Base-by-base conservation (phyloP, 2,113 vertebrate species). In the Stigmatopora argus region DNA sequence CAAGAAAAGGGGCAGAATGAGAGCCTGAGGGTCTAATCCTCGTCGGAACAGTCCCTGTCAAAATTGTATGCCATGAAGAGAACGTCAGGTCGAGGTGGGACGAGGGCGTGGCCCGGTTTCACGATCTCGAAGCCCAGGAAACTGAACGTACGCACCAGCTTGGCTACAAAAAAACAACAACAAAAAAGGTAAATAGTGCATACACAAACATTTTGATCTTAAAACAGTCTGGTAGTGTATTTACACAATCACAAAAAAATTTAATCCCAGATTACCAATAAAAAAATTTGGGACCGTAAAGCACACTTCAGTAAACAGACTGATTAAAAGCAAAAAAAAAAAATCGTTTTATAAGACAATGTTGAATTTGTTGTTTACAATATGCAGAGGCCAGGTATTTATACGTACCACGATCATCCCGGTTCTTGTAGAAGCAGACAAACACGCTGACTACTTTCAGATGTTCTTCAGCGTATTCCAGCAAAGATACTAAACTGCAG, bases 91-190 rank as follows among this genome's bases (percentile, higher is more conserved):
- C 95, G 94, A 89, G 95, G 93, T 68, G 97, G 95, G 92, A 96
- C 93, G 84, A 96, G 94, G 92, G 96, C 93, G 87, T 98, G 96
- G 91, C 97, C 96, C 78, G 96, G 97, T 95, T 93, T 97, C 95
- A 98, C 96, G 91, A 97, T 95, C 94, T 98, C 96, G 94, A 99
- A 98, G 95, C 96, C 97, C 93, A 99, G 90, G 86, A 97, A 99
- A 93, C 95, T 94, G 94, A 99, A 99, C 69, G 95, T 96, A 58
- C 95, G 91, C 79, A 92, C 85, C 74, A 92, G 85, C 80, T 92
- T 92, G 71, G 88, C 91, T 92, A 77, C 0, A 72, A 64, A 59
- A 60, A 55, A 0, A 21, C 41, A 23, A 19, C 12, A 47, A 5
- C 41, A 35, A 46, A n/a, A 38, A 13, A 26, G 7, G 17, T 15